These are phyloP conservation scores for Anas platyrhynchos DNA, from an alignment of 2,113 vertebrate genomes.

Conservation along the genomic window DNA sequence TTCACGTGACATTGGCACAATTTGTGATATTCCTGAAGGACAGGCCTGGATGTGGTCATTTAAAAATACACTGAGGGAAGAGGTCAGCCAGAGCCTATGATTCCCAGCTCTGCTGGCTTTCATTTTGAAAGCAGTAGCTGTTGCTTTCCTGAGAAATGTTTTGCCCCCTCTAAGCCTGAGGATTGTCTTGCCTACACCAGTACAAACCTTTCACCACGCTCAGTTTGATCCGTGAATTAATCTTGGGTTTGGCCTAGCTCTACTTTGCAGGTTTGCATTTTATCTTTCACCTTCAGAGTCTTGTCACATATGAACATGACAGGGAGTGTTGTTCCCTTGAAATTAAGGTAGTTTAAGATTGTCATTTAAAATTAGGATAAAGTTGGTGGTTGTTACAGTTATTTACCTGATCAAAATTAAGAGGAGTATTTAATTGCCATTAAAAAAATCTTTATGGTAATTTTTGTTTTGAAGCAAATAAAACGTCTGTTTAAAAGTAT, in stretches of 20 bases:
- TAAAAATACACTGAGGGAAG: background rate
- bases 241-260: background rate
- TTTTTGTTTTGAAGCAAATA: background rate
- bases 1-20: background rate
- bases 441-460: background rate
- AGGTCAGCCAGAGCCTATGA: background rate
- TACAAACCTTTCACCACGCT: background rate
- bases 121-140: background rate
- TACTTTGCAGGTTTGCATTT: background rate
- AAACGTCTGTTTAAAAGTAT: background rate
- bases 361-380: background rate
- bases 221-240: background rate
- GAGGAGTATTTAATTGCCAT: background rate
- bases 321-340: background rate
- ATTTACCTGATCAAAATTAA: background rate
- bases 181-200: background rate
- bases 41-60: background rate
- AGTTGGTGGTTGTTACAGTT: background rate
- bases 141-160: background rate
- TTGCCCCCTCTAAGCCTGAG: background rate
- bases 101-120: background rate
- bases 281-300: background rate
- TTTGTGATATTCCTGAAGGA: background rate
- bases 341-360: background rate
- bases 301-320: background rate